phyloP scores from a whole-genome alignment of 1,140 invertebrate genomes.

The Drosophila albomicans region DNA sequence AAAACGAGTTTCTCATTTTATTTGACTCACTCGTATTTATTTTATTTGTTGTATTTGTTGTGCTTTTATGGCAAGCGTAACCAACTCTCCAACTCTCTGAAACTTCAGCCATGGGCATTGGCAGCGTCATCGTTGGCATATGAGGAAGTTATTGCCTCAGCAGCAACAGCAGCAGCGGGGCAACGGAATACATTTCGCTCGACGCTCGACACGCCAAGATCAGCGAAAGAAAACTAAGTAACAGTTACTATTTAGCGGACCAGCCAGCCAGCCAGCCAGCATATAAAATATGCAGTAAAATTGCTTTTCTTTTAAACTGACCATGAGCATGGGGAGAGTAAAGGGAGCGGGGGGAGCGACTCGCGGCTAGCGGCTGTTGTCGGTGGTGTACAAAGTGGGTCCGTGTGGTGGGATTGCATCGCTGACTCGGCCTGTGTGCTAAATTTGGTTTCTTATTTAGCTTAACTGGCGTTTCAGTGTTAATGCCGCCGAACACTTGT shows the following conservation, averaged over 20 bases:
- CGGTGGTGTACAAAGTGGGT: slow-evolving; percentile 47
- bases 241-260: slow-evolving; percentile 78
- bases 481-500: slow-evolving; percentile 62
- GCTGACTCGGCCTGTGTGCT: slow-evolving; percentile 51
- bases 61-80: slow-evolving; percentile 24
- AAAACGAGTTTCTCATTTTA: slow-evolving; percentile 64
- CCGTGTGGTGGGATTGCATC: slow-evolving; percentile 26
- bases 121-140: slow-evolving; percentile 38
- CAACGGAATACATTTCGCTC: background rate
- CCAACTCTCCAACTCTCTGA: slow-evolving; percentile 27
- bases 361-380: background rate
- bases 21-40: slow-evolving; percentile 17
- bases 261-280: background rate
- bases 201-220: slow-evolving; percentile 32
- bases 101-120: slow-evolving; percentile 6
- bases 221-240: slow-evolving; percentile 67
- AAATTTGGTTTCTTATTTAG: slow-evolving; percentile 63
- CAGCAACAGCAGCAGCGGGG: slow-evolving; percentile 38
- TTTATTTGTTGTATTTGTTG: slow-evolving; percentile 26
- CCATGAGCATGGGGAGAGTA: background rate
- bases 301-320: slow-evolving; percentile 57
- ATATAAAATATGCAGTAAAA: slow-evolving; percentile 70
- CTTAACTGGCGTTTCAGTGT: slow-evolving; percentile 60
- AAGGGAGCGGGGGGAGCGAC: slow-evolving; percentile 6
- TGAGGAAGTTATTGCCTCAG: slow-evolving; percentile 77